Percentiles rank a stretch among this genome's conserved stretches.
Evolutionary conservation across 2,888 invertebrate species (phyloP).

Genomic region (Spodoptera picta): DNA sequence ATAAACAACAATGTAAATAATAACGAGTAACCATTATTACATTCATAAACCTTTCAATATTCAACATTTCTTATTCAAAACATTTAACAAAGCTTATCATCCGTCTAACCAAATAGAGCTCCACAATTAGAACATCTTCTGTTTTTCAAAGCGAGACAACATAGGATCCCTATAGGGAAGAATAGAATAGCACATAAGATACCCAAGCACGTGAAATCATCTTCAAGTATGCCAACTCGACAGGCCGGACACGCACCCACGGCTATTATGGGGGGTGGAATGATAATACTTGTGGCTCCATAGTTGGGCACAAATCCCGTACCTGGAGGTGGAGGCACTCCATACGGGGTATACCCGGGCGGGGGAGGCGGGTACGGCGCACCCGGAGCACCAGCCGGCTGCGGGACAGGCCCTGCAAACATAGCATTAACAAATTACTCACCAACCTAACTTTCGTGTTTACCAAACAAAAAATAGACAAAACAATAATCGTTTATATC

Average conservation of each 20-base stretch:
- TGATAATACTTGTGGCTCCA: slow-evolving; percentile 90
- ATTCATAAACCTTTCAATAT: slow-evolving; percentile 57
- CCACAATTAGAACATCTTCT: slow-evolving; percentile 96
- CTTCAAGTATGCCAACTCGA: slow-evolving; percentile 95
- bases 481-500: neutral
- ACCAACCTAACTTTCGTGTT: slow-evolving; percentile 6
- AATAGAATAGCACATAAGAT: slow-evolving; percentile 95
- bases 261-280: slow-evolving; percentile 93
- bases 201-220: slow-evolving; percentile 95
- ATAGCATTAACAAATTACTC: slow-evolving; percentile 19
- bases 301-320: slow-evolving; percentile 89
- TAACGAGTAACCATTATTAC: slow-evolving; percentile 50
- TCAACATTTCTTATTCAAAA: slow-evolving; percentile 57
- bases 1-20: slow-evolving; percentile 35
- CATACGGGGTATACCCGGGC: slow-evolving; percentile 88
- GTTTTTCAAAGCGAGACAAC: slow-evolving; percentile 95
- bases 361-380: slow-evolving; percentile 84
- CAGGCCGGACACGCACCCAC: slow-evolving; percentile 97
- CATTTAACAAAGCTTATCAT: slow-evolving; percentile 46
- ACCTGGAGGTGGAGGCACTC: slow-evolving; percentile 70
- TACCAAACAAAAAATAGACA: slow-evolving; percentile 7
- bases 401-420: slow-evolving; percentile 52
- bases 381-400: slow-evolving; percentile 57
- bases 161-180: slow-evolving; percentile 96
- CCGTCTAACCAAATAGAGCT: slow-evolving; percentile 91